A percentile compares a stretch with the other conserved stretches of the same genome.
These are phyloP conservation scores for Globodera rostochiensis DNA, from an alignment of 1,140 invertebrate species.

Conservation along the genomic window DNA sequence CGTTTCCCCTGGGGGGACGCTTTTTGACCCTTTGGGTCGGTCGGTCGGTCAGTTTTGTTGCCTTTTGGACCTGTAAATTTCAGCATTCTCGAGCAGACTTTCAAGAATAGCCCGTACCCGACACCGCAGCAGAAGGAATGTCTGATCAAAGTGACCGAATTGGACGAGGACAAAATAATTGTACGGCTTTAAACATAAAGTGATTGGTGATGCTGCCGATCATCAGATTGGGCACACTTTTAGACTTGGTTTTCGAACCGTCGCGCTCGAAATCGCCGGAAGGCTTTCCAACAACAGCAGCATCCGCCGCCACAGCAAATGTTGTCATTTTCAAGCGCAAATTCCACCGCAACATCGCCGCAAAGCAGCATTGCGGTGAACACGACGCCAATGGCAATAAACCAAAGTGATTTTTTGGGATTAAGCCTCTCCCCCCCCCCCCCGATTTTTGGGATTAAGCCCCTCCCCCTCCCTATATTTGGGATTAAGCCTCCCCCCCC, in stretches of 20 bases:
- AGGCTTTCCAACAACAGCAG: constrained; percentile 20
- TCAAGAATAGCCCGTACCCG: constrained; percentile 22
- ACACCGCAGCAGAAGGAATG: constrained; percentile 21
- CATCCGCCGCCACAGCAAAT: constrained; percentile 1
- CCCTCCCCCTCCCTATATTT: no score
- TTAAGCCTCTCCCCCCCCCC: no score
- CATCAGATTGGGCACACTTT: background rate
- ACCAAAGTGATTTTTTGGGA: background rate
- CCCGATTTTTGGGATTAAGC: no score
- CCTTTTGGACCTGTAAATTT: background rate
- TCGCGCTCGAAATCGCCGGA: constrained; percentile 33
- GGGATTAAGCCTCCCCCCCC: no score
- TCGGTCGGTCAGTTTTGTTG: no score
- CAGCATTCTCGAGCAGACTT: constrained; percentile 11
- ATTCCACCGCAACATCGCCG: background rate
- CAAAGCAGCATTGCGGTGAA: background rate
- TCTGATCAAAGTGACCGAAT: constrained; percentile 18
- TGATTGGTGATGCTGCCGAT: background rate
- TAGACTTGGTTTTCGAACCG: constrained; percentile 40
- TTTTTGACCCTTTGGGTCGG: no score
- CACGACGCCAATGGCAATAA: background rate
- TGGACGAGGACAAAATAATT: constrained; percentile 41
- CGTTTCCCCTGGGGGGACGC: no score
- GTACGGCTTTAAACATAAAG: background rate
- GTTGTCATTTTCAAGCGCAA: background rate